Evolutionary conservation across 2,113 vertebrate species (phyloP).

Genomic region (Hypomesus transpacificus): DNA sequence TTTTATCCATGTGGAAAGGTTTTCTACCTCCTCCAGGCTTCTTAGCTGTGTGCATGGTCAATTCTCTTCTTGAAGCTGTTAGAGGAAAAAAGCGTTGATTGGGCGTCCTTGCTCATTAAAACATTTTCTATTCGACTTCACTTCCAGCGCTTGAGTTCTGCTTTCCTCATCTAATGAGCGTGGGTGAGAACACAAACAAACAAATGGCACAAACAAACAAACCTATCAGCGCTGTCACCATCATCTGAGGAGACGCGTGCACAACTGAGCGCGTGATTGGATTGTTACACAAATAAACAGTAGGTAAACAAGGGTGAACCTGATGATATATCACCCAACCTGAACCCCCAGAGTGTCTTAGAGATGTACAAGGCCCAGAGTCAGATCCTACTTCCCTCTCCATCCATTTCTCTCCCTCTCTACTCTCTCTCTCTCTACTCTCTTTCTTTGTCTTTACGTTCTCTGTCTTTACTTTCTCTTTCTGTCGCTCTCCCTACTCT

Average conservation of each 20-base stretch:
- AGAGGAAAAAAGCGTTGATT: too few relatives aligned
- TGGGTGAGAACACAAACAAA: not conserved
- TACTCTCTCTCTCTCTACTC: not conserved
- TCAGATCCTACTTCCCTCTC: too few relatives aligned
- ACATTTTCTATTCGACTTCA: too few relatives aligned
- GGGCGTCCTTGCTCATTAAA: too few relatives aligned
- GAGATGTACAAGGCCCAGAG: too few relatives aligned
- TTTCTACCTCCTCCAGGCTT: too few relatives aligned
- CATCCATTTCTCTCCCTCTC: not conserved
- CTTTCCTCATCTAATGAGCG: too few relatives aligned
- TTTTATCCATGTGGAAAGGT: not conserved
- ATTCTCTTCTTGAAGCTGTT: too few relatives aligned
- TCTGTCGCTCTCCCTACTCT: not conserved
- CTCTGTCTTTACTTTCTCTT: constrained; percentile 1
- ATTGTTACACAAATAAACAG: not conserved
- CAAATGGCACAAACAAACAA: not conserved
- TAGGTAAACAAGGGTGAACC: not conserved
- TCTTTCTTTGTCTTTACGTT: not conserved
- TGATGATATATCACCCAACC: not conserved
- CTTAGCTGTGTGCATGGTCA: too few relatives aligned
- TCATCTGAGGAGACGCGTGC: not conserved
- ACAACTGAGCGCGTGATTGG: not conserved
- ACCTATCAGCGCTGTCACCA: not conserved
- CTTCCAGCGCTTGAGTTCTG: too few relatives aligned
- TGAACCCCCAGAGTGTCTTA: not conserved